Evolutionary conservation across 2,888 invertebrate species (phyloP), one percentile per base, ranked within the genome.

Genomic region (Parascotia fuliginaria): DNA sequence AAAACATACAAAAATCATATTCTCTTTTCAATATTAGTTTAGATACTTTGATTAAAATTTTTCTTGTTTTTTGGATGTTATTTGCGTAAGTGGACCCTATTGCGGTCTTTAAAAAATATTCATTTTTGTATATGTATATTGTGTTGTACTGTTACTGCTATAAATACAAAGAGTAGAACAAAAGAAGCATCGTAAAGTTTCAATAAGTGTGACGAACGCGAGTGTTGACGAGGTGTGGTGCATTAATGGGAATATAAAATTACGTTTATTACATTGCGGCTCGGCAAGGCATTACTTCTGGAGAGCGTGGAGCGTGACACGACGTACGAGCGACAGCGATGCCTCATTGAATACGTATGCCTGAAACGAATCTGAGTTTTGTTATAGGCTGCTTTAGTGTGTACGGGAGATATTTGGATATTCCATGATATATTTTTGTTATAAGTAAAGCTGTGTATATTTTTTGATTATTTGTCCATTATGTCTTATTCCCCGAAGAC

Each of bases 291-390:
- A 54, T 14, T 24, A 45, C 29, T 39, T 32, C 42, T 50, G 29
- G 31, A 34, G 36, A 34, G 41, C 42, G 34, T 22, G 16, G 37
- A 56, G 34, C 60, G 55, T 71, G 58, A 53, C 56, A 42, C 52
- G 57, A 60, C 50, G 60, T 49, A 61, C 51, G 42, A 44, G 49
- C 7, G 24, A 24, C 24, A 9, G 68, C 51, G 42, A 45, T 52
- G 70, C 52, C 61, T 56, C 70, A 73, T 74, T 70, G 68, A 63
- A 42, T 60, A 61, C 64, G 56, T 48, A 48, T n/a, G n/a, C 50
- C 58, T 57, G 72, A 62, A 70, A 72, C 76, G 49, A 70, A 74
- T 68, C 33, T 39, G 15, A 15, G 24, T 65, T 60, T 29, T 41
- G 19, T 42, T 31, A 11, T 41, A 27, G 7, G 14, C 34, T 12